phyloP scores from a whole-genome alignment of 1,140 invertebrate genomes.

The Brachystomella parvula region DNA sequence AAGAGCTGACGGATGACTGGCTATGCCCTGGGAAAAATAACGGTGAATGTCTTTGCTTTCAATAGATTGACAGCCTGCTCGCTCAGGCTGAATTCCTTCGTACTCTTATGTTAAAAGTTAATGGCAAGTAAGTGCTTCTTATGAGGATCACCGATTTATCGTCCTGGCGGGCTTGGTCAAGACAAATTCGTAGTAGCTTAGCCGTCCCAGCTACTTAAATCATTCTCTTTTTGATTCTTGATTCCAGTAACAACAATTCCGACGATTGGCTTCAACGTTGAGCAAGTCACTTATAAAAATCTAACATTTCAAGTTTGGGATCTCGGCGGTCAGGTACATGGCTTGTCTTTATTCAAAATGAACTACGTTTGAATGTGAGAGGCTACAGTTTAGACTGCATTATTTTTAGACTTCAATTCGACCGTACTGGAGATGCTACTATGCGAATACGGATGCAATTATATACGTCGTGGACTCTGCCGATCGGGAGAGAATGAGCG shows the following conservation, averaged over 20 bases:
- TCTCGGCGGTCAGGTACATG: neutral
- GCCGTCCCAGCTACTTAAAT: too few species aligned
- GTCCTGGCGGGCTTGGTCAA: too few species aligned
- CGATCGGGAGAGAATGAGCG: slow-evolving; percentile 95
- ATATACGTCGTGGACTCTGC: slow-evolving; percentile 99
- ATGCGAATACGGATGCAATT: slow-evolving; percentile 99
- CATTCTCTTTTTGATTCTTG: too few species aligned
- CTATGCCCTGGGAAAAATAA: too few species aligned
- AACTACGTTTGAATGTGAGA: slow-evolving; percentile 56
- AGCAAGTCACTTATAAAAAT: slow-evolving; percentile 94
- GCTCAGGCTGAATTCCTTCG: too few species aligned
- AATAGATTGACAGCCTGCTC: too few species aligned
- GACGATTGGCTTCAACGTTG: slow-evolving; percentile 96
- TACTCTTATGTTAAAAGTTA: too few species aligned
- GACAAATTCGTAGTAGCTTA: too few species aligned
- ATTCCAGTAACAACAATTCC: slow-evolving; percentile 88
- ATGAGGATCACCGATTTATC: too few species aligned
- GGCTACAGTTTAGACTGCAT: slow-evolving; percentile 82
- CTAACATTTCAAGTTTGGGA: slow-evolving; percentile 73
- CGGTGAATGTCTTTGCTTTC: too few species aligned
- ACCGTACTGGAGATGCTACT: slow-evolving; percentile 99
- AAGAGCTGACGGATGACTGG: too few species aligned
- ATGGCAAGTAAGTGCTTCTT: too few species aligned
- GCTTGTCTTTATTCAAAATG: slow-evolving; percentile 34
- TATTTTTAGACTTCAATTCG: slow-evolving; percentile 82